Evolutionary conservation across 2,888 invertebrate species (phyloP), one percentile per base, ranked within the genome.

Genomic region (Trichacis sp.): DNA sequence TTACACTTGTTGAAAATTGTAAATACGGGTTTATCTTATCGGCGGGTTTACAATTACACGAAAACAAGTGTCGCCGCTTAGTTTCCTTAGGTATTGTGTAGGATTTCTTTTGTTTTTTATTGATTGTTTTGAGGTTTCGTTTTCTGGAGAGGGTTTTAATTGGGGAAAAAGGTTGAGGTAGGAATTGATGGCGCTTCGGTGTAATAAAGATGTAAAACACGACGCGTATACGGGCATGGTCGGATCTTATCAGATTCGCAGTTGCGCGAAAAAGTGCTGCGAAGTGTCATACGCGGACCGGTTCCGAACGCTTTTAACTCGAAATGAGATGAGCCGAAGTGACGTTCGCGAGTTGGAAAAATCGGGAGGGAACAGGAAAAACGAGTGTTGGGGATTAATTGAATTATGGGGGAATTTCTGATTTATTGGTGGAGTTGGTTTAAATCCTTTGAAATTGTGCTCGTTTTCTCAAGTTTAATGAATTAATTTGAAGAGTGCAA

Each of bases 171-270:
- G 40, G 57, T 57, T 57, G 53, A 63, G 38, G 53, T 8, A 8
- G 24, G 24, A 58, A 50, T 20, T 56, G 54, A 24, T 43, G 48
- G 45, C 49, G 53, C 50, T 61, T 45, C 47, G 52, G 42, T 48
- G 50, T 61, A 61, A 61, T 66, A 61, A 60, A 66, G 65, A 66
- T 61, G 58, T 66, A 33, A 57, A 54, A 51, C 53, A 47, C n/a
- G n/a, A n/a, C n/a, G n/a, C n/a, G n/a, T n/a, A n/a, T n/a, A 52
- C 53, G 45, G 46, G 48, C 36, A 43, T n/a, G 12, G 43, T 29
- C 12, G 12, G 65, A 65, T 58, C 51, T 54, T 65, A 61, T 65
- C 65, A 42, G 47, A 38, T 45, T 47, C 48, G 50, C 57, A 47
- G 51, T 61, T 54, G 57, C 61, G 50, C 50, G 38, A 17, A 48